Conservation (phyloP, 2,113 vertebrate species). For the Pleuronectes platessa region DNA sequence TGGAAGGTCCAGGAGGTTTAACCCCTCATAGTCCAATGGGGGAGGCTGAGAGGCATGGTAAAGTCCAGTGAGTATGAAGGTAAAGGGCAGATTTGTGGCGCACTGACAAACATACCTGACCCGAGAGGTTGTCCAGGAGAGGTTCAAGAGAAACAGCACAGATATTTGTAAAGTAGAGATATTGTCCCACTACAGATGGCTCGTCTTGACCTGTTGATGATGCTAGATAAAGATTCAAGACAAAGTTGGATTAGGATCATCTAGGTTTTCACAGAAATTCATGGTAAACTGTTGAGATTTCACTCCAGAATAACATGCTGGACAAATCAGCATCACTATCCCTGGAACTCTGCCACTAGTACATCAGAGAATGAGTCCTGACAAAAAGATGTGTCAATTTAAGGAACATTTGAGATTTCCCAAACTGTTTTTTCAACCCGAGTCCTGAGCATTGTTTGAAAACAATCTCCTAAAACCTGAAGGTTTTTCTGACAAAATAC, state of each 20-base stretch:
- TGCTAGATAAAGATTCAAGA: background rate
- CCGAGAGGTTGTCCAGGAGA: background rate
- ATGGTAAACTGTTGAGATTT: too few species aligned
- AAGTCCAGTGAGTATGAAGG: slow-evolving; percentile 44
- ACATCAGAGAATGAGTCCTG: too few species aligned
- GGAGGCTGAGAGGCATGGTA: slow-evolving; percentile 17
- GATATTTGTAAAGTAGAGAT: background rate
- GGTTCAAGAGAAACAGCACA: background rate
- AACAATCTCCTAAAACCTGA: background rate
- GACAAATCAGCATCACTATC: too few species aligned
- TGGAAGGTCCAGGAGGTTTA: slow-evolving; percentile 61
- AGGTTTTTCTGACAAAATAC: background rate
- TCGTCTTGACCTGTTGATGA: background rate
- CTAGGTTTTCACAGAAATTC: too few species aligned
- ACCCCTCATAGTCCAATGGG: slow-evolving; percentile 63
- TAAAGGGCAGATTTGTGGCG: slow-evolving; percentile 22
- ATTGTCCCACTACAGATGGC: background rate
- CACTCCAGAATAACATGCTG: too few species aligned
- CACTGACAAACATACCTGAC: slow-evolving; percentile 1
- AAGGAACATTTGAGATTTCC: background rate
- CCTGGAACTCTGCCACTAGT: too few species aligned
- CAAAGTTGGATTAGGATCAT: too few species aligned
- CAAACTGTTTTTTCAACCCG: background rate
- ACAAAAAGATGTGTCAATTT: background rate
- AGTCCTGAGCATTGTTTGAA: background rate